Percentiles rank a stretch among this genome's conserved stretches.
Evolutionary conservation across 2,888 invertebrate genomes (phyloP).

Genomic region (Cataglyphis altisquamis): DNA sequence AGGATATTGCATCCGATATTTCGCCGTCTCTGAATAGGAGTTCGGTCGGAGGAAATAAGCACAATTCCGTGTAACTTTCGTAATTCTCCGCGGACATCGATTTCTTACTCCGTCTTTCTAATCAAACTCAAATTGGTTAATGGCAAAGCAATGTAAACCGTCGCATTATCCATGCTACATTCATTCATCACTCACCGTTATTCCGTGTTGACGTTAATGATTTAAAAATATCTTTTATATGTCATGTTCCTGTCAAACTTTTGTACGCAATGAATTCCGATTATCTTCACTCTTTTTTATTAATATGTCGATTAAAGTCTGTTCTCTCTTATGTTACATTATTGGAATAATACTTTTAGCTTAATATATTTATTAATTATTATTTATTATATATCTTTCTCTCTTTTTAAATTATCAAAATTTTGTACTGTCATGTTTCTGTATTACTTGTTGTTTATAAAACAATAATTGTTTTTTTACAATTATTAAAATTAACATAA

Average conservation of each 20-base stretch:
- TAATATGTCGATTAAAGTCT: neutral
- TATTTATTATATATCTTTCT: neutral
- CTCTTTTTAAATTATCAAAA: neutral
- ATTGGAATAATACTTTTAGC: neutral
- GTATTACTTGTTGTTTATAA: neutral
- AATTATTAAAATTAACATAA: neutral
- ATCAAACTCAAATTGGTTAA: slow-evolving; percentile 5
- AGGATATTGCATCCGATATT: slow-evolving; percentile 48
- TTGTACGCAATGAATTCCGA: neutral
- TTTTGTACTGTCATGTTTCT: neutral
- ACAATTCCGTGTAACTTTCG: slow-evolving; percentile 27
- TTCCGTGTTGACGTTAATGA: neutral
- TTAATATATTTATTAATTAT: slow-evolving; percentile 1
- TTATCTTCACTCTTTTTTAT: neutral
- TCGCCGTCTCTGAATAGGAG: slow-evolving; percentile 19
- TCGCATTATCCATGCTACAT: neutral
- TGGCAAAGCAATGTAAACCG: neutral
- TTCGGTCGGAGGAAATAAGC: slow-evolving; percentile 11
- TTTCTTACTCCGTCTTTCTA: neutral
- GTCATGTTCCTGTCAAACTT: neutral
- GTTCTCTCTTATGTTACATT: neutral
- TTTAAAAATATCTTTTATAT: neutral
- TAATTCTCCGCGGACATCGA: slow-evolving; percentile 20
- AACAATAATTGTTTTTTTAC: no score
- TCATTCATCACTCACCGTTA: neutral